Conservation (phyloP, 2,797 vertebrate species). For the Setipinna tenuifilis region DNA sequence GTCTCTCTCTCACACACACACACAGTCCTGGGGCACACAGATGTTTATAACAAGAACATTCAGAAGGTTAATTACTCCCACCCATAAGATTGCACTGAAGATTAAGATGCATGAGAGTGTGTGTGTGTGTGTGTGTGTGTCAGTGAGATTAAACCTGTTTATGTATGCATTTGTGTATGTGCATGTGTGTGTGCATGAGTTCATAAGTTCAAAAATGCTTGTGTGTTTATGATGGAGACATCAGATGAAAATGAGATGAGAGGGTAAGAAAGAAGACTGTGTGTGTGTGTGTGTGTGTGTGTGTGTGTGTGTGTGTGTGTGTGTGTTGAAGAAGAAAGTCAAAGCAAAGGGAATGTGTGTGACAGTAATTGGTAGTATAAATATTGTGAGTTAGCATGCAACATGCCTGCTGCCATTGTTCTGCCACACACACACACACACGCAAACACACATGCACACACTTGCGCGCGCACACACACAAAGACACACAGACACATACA, state of each 20-base stretch:
- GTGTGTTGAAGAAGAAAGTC: not conserved
- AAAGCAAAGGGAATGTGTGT: too few species aligned
- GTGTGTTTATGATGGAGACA: not conserved
- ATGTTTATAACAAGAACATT: conserved; percentile 3
- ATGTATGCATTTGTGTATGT: not conserved
- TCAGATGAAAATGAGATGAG: not conserved
- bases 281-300: not conserved
- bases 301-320: not conserved
- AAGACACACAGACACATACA: not conserved
- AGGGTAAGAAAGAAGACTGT: not conserved
- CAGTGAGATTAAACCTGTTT: not conserved
- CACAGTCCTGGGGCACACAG: not conserved
- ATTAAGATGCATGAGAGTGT: not conserved
- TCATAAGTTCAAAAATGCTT: not conserved
- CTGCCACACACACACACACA: too few species aligned
- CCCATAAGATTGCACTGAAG: not conserved
- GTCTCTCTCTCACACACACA: not conserved
- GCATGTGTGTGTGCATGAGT: not conserved
- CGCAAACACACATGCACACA: too few species aligned
- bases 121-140: conserved; percentile 7
- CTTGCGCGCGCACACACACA: too few species aligned
- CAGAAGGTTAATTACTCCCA: conserved; percentile 8
- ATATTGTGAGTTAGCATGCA: too few species aligned
- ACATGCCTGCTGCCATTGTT: too few species aligned
- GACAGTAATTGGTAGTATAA: too few species aligned